Evolutionary conservation across 2,888 invertebrate genomes (phyloP).

Genomic region (Amphiduros pacificus): DNA sequence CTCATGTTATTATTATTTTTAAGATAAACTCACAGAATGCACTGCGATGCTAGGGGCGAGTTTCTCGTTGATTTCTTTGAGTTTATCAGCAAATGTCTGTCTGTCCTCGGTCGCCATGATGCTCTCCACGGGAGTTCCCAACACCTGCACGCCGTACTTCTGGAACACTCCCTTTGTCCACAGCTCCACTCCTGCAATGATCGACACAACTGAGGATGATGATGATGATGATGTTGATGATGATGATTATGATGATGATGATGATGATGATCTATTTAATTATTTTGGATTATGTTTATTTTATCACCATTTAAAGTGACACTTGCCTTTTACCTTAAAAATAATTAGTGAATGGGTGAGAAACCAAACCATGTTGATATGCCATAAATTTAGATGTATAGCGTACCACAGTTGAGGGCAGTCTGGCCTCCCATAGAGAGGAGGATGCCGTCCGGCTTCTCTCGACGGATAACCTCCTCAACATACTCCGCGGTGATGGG

Average conservation of each 20-base stretch:
- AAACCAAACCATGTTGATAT: too few species aligned
- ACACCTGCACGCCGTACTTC: conserved; percentile 37
- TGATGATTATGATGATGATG: too few species aligned
- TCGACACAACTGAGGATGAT: too few species aligned
- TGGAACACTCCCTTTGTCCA: conserved; percentile 39
- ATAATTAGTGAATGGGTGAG: too few species aligned
- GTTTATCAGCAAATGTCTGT: conserved; percentile 45
- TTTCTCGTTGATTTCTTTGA: conserved; percentile 49
- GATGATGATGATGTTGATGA: too few species aligned
- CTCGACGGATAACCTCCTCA: conserved; percentile 43
- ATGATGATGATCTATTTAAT: too few species aligned
- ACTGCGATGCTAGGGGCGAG: conserved; percentile 47
- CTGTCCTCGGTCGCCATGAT: conserved; percentile 51
- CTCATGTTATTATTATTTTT: too few species aligned
- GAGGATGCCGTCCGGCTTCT: conserved; percentile 49
- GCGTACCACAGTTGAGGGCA: conserved; percentile 50
- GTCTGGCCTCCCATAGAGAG: conserved; percentile 57
- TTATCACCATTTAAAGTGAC: too few species aligned
- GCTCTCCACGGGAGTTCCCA: conserved; percentile 45
- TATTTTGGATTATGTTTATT: too few species aligned
- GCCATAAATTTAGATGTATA: too few species aligned
- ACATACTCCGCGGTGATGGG: conserved; percentile 48
- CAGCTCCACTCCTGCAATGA: conserved; percentile 46
- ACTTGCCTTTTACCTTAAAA: too few species aligned
- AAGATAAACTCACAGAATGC: conserved; percentile 28